Conservation (phyloP, 2,113 vertebrate genomes). For the Gymnocephalus cernua region DNA sequence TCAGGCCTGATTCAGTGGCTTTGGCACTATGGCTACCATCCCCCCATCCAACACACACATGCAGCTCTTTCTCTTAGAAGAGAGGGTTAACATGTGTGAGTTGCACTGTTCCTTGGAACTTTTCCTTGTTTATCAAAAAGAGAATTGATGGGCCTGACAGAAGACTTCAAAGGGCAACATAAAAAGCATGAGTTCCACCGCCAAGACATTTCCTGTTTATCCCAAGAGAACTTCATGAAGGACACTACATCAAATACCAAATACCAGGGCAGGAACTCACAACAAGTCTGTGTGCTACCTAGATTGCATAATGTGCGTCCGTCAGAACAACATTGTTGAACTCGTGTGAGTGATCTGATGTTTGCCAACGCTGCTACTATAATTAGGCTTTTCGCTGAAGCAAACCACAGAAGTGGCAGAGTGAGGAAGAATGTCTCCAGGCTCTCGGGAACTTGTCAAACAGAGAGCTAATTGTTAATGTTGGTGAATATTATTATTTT, state of each 20-base stretch:
- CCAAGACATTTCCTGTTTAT: constrained; percentile 72
- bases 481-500: constrained; percentile 41
- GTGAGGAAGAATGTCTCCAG: constrained; percentile 42
- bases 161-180: constrained; percentile 63
- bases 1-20: constrained; percentile 83
- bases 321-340: constrained; percentile 55
- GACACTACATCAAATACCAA: constrained; percentile 52
- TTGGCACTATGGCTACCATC: constrained; percentile 74
- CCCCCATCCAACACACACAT: constrained; percentile 55
- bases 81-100: constrained; percentile 80
- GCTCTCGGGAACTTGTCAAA: constrained; percentile 48
- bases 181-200: constrained; percentile 43
- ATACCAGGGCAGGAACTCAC: constrained; percentile 5
- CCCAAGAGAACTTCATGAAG: constrained; percentile 54
- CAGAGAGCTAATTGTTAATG: constrained; percentile 72
- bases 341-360: constrained; percentile 61
- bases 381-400: constrained; percentile 62
- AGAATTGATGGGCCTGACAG: constrained; percentile 64
- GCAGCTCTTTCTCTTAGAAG: constrained; percentile 71
- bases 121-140: constrained; percentile 72
- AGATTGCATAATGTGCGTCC: constrained; percentile 51
- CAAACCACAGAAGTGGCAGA: constrained; percentile 37
- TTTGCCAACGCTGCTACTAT: constrained; percentile 65
- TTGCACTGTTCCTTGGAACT: constrained; percentile 71
- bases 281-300: constrained; percentile 27